Conservation (phyloP, 2,797 vertebrate species). For the Sebastes elongatus region DNA sequence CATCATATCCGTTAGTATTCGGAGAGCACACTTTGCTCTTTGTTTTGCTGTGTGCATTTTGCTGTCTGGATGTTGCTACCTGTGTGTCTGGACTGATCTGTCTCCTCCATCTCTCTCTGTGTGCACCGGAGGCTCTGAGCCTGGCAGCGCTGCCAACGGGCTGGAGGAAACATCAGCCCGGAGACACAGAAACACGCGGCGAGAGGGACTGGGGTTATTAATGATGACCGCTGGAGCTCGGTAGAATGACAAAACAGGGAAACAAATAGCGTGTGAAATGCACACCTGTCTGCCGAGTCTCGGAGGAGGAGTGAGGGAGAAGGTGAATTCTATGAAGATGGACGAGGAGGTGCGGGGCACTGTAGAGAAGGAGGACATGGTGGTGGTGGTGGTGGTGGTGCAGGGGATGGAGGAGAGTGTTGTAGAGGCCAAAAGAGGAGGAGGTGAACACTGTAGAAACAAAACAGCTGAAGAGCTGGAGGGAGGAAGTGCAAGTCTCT, state of each 20-base stretch:
- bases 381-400: background rate
- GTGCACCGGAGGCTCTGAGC: constrained; percentile 26
- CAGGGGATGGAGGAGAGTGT: background rate
- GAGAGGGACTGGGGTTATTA: constrained; percentile 66
- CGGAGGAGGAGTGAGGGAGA: constrained; percentile 35
- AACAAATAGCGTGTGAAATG: constrained; percentile 74
- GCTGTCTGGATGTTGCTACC: constrained; percentile 29
- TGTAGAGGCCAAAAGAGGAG: constrained; percentile 8
- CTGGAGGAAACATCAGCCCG: constrained; percentile 61
- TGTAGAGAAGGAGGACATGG: background rate
- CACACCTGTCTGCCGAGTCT: constrained; percentile 61
- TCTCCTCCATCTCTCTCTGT: constrained; percentile 61
- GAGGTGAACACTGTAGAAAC: constrained; percentile 3
- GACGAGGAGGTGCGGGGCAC: constrained; percentile 18
- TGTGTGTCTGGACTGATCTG: constrained; percentile 46
- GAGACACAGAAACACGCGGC: constrained; percentile 58
- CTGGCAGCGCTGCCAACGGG: constrained; percentile 57
- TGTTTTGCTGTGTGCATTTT: constrained; percentile 22
- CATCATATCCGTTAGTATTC: constrained; percentile 18
- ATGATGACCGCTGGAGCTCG: constrained; percentile 64
- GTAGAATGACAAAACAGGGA: constrained; percentile 69
- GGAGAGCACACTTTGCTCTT: background rate
- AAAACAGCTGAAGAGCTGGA: constrained; percentile 29
- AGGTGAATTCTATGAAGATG: constrained; percentile 50
- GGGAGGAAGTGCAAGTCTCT: constrained; percentile 14